Percentiles rank a stretch among this genome's conserved stretches.
Conservation (phyloP, 2,888 invertebrate genomes). For the Pegoplata infirma region DNA sequence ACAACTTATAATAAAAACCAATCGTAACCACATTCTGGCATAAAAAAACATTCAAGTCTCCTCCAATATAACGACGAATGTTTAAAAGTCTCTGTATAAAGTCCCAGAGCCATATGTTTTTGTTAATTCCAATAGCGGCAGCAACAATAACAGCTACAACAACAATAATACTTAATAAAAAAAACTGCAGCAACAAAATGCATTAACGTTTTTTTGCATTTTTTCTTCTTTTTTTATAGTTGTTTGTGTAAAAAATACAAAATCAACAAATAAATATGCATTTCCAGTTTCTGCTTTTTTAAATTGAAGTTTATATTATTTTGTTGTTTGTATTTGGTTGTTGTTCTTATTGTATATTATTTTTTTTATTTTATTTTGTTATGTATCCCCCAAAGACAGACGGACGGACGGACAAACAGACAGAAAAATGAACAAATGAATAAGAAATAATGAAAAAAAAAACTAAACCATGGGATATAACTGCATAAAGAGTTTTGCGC, state of each 20-base stretch:
- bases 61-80: not conserved
- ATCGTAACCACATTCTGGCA: slow-evolving; percentile 31
- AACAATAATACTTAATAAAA: too few relatives aligned
- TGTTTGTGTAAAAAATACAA: slow-evolving; percentile 7
- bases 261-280: slow-evolving; percentile 6
- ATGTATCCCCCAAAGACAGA: not conserved
- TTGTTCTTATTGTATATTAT: not conserved
- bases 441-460: not conserved
- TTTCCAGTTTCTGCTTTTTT: slow-evolving; percentile 27
- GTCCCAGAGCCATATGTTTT: not conserved
- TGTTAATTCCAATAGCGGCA: not conserved
- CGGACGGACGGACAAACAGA: slow-evolving; percentile 1
- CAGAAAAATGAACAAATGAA: not conserved
- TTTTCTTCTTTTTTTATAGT: not conserved
- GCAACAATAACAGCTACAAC: not conserved
- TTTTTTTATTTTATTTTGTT: too few relatives aligned
- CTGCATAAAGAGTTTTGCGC: not conserved
- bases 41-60: slow-evolving; percentile 13
- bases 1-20: slow-evolving; percentile 11
- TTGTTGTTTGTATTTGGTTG: not conserved
- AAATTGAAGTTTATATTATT: not conserved
- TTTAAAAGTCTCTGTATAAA: not conserved
- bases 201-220: slow-evolving; percentile 10
- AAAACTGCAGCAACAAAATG: too few relatives aligned
- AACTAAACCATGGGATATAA: slow-evolving; percentile 67